phyloP scores from a whole-genome alignment of 1,140 invertebrate genomes.

The Cherax destructor region DNA sequence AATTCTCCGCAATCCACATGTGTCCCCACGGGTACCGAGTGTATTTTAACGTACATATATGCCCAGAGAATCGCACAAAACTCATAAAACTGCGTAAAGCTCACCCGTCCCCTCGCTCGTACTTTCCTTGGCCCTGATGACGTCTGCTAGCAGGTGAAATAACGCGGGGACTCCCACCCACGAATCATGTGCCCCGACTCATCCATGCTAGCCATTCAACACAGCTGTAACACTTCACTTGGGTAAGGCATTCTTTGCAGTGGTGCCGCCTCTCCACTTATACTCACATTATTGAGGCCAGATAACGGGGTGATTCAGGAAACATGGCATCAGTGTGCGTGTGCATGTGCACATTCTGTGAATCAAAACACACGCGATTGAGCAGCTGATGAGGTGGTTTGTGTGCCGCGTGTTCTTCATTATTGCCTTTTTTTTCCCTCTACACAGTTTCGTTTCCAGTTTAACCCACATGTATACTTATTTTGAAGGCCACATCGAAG shows the following conservation, averaged over 20 bases:
- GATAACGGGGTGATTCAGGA: not conserved
- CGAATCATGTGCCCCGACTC: not conserved
- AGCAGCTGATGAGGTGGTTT: not conserved
- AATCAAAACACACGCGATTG: not conserved
- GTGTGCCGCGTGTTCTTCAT: not conserved
- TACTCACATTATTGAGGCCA: not conserved
- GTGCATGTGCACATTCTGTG: not conserved
- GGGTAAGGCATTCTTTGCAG: not conserved
- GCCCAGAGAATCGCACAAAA: not conserved
- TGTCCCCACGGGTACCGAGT: not conserved
- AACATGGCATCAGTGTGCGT: not conserved
- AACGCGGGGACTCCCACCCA: not conserved
- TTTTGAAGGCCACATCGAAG: too few relatives aligned
- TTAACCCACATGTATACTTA: too few relatives aligned
- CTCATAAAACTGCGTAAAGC: not conserved
- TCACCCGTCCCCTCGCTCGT: not conserved
- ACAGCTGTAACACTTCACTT: not conserved
- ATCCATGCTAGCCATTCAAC: not conserved
- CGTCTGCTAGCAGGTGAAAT: slow-evolving; percentile 13
- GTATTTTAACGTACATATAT: not conserved
- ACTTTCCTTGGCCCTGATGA: slow-evolving; percentile 14
- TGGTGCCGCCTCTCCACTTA: not conserved
- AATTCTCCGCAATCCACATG: not conserved
- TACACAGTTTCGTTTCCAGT: too few relatives aligned
- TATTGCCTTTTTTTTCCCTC: too few relatives aligned